Evolutionary conservation across 2,113 vertebrate genomes (phyloP).

Genomic region (Odontophorus gujanensis): DNA sequence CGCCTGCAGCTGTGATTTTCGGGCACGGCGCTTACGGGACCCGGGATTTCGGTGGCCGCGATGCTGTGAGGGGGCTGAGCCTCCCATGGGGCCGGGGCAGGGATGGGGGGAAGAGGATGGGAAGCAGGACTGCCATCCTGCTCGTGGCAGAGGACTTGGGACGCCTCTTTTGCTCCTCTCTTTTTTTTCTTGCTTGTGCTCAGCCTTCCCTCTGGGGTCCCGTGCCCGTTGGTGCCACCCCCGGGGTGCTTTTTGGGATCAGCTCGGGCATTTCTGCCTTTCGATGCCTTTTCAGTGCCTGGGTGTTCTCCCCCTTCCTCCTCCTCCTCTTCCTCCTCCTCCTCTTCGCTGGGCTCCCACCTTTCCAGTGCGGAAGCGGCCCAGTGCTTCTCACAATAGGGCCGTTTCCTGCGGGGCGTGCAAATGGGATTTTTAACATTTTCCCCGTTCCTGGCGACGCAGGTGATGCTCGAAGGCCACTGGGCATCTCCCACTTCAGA

Average conservation of each 20-base stretch:
- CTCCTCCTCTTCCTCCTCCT: neutral
- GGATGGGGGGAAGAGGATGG: neutral
- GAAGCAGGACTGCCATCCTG: no score
- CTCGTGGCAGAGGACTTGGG: neutral
- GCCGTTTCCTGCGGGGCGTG: conserved; percentile 62
- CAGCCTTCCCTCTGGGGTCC: neutral
- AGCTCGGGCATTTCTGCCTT: neutral
- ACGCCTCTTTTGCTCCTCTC: neutral
- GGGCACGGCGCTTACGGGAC: neutral
- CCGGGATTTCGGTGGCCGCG: accelerated
- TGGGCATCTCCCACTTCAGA: accelerated
- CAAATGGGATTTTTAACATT: conserved; percentile 34
- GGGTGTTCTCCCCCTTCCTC: neutral
- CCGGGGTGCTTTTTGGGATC: neutral
- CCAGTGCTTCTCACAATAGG: conserved; percentile 65
- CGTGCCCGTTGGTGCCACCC: accelerated
- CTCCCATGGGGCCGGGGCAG: neutral
- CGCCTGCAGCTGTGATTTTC: neutral
- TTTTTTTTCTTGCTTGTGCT: neutral
- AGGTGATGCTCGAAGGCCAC: neutral
- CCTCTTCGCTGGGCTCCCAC: neutral
- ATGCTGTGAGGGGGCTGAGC: neutral
- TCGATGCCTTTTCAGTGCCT: accelerated
- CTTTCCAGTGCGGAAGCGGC: conserved; percentile 21
- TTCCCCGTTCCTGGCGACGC: neutral